Base-by-base conservation (phyloP, 2,888 invertebrate species). In the Crematogaster levior region DNA sequence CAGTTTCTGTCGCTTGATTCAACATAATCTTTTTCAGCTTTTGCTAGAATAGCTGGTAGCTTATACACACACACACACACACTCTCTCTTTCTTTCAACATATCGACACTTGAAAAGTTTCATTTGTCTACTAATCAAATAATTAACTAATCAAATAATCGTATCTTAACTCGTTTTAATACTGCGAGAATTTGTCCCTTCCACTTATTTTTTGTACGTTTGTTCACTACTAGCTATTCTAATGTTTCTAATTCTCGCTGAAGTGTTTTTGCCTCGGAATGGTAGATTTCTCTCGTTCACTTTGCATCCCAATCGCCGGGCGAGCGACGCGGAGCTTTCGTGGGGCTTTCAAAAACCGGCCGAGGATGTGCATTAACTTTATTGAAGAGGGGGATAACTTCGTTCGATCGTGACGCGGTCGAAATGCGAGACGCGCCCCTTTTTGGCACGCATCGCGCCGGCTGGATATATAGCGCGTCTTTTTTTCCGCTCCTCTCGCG, bases 371-470 rank as follows among this genome's bases (percentile, higher is more conserved):
- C 86, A 86, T 86, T 88, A 89, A 88, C 88, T 88, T 88, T 84
- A 88, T 90, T 68, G 90, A 83, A 83, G 56, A 18, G 84, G 82
- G 84, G 81, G 87, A 80, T 88, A 89, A 88, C 85, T 88, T 86
- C 65, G 85, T 90, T 85, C 79, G 60, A 56, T 66, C 85, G 83
- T 66, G 61, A 74, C 56, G 79, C 81, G 56, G 65, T 61, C 84
- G 83, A 61, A 66, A 70, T 56, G 79, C 81, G 84, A 70, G 83
- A 82, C 70, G 86, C 74, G 72, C 63, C 83, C 66, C 82, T 80
- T 85, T 85, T 87, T 58, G 77, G 70, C 82, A 79, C 68, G 84
- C 83, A 74, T 70, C 61, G 66, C 83, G 37, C 70, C 27, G 30
- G 30, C 56, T 58, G 51, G n/a, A 24, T 34, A 56, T 68, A 68